Evolutionary conservation across 2,888 invertebrate genomes (phyloP).

Genomic region (Coenonympha glycerion): DNA sequence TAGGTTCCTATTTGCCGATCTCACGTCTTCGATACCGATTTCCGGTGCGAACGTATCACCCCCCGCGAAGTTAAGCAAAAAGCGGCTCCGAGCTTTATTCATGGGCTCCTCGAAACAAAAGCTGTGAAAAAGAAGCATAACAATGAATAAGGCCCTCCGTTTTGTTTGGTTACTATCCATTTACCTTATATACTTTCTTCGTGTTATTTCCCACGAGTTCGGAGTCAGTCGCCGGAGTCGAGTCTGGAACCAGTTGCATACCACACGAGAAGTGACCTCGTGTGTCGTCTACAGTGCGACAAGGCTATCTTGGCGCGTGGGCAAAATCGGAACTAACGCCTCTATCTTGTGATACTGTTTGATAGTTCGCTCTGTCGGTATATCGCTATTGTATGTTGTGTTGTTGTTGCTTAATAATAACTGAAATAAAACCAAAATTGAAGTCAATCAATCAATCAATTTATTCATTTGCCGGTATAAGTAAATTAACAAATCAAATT

Average conservation of each 20-base stretch:
- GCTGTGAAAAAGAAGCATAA: constrained; percentile 10
- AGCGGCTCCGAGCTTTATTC: neutral
- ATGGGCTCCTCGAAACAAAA: constrained; percentile 9
- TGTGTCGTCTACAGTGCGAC: too few species aligned
- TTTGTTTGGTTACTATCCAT: constrained; percentile 27
- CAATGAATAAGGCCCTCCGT: constrained; percentile 16
- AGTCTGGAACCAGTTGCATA: constrained; percentile 45
- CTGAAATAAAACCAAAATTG: too few species aligned
- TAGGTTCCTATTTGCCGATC: constrained; percentile 55
- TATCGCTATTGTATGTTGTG: too few species aligned
- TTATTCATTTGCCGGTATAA: too few species aligned
- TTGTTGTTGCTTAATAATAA: too few species aligned
- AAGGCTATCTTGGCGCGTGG: too few species aligned
- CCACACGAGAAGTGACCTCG: constrained; percentile 34
- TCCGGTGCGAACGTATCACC: constrained; percentile 47
- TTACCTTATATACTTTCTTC: constrained; percentile 29
- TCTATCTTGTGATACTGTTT: too few species aligned
- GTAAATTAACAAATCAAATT: too few species aligned
- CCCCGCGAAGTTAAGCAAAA: constrained; percentile 16
- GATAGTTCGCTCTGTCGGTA: too few species aligned
- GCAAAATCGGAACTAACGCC: too few species aligned
- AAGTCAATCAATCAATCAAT: too few species aligned
- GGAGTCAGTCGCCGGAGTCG: constrained; percentile 28
- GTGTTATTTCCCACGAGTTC: constrained; percentile 40
- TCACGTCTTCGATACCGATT: constrained; percentile 48